These are phyloP conservation scores for Semibalanus balanoides DNA, from an alignment of 1,140 invertebrate genomes.

Conservation along the genomic window DNA sequence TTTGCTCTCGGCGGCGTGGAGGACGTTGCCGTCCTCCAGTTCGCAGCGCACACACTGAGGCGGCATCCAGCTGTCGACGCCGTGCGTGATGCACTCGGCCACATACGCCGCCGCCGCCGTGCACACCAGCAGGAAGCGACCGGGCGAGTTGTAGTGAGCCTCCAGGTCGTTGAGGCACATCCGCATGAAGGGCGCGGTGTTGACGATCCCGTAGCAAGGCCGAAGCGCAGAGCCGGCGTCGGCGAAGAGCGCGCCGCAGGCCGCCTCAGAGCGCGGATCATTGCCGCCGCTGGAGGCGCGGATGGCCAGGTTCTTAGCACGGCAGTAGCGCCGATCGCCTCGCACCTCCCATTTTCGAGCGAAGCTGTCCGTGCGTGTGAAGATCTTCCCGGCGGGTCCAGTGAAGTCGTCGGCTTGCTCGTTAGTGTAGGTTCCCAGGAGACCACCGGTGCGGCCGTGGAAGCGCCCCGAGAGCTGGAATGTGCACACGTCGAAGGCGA, in stretches of 20 bases:
- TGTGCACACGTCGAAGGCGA: not conserved
- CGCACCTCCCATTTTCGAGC: not conserved
- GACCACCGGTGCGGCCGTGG: not conserved
- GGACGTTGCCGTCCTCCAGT: not conserved
- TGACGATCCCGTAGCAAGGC: not conserved
- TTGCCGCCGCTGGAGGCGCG: too few relatives aligned
- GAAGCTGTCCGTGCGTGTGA: not conserved
- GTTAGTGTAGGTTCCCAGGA: not conserved
- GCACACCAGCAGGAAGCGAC: not conserved
- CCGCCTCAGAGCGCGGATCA: not conserved
- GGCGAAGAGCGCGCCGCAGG: not conserved
- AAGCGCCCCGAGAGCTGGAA: not conserved
- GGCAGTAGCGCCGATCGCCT: not conserved
- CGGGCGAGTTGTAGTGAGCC: not conserved
- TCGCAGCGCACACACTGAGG: not conserved
- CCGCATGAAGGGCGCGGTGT: not conserved
- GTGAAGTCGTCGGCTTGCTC: not conserved
- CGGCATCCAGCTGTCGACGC: not conserved
- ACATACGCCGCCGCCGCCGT: not conserved
- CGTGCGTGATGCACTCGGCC: not conserved
- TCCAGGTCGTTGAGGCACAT: not conserved
- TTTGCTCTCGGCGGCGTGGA: not conserved
- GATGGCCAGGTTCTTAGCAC: not conserved
- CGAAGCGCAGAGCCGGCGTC: not conserved
- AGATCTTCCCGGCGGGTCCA: not conserved